Percentiles rank a stretch among this genome's conserved stretches.
phyloP scores from a whole-genome alignment of 2,797 vertebrate genomes.

The Galago senegalensis region DNA sequence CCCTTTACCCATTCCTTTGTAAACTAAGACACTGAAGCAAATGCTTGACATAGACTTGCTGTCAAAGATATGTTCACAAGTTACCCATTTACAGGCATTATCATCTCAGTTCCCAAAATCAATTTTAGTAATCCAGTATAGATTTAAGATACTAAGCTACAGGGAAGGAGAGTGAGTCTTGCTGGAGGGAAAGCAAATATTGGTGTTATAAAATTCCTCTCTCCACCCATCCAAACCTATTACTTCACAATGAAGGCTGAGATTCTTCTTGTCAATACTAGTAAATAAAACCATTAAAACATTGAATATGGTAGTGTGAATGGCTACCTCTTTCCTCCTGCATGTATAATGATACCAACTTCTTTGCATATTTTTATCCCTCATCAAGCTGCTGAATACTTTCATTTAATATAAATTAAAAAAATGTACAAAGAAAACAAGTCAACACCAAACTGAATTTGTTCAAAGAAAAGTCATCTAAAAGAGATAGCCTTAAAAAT shows the following conservation, averaged over 20 bases:
- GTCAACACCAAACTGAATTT: not conserved
- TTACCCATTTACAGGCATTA: not conserved
- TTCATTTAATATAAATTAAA: not conserved
- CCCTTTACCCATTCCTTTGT: not conserved
- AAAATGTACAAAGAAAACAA: constrained; percentile 17
- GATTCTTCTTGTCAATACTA: not conserved
- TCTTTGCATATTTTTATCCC: not conserved
- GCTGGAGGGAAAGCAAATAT: not conserved
- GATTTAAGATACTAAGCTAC: not conserved
- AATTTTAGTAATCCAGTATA: constrained; percentile 31
- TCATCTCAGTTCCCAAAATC: not conserved
- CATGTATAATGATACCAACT: not conserved
- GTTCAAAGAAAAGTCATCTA: not conserved
- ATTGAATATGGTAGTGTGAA: not conserved
- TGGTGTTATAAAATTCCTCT: not conserved
- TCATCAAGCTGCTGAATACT: not conserved
- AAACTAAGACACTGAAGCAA: not conserved
- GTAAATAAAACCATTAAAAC: not conserved
- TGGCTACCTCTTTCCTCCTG: not conserved
- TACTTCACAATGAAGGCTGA: not conserved
- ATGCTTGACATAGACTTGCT: not conserved
- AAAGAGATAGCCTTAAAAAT: not conserved
- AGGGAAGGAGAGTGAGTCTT: not conserved
- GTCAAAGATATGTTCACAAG: not conserved
- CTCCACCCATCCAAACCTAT: not conserved